phyloP scores from a whole-genome alignment of 2,888 invertebrate species.

The Acleris cristana region DNA sequence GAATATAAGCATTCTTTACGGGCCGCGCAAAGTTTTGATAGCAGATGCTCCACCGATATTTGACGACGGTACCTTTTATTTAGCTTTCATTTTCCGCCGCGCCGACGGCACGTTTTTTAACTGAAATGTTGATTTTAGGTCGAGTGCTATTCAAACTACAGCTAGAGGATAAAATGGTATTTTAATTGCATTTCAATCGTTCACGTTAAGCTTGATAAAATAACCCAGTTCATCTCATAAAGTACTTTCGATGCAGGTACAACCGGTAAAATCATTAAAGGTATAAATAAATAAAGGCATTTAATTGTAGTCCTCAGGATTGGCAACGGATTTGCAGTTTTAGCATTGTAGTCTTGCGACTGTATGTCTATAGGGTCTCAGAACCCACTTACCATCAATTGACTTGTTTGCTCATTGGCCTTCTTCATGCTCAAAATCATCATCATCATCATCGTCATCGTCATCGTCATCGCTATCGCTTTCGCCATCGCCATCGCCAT shows the following conservation, averaged over 20 bases:
- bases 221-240: neutral
- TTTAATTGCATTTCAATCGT: neutral
- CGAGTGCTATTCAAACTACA: slow-evolving; percentile 6
- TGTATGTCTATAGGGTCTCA: too few relatives aligned
- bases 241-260: too few relatives aligned
- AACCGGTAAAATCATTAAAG: too few relatives aligned
- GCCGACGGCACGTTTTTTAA: slow-evolving; percentile 44
- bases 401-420: too few relatives aligned
- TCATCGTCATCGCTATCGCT: neutral
- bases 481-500: too few relatives aligned
- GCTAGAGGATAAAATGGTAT: neutral
- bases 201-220: neutral
- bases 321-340: too few relatives aligned
- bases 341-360: too few relatives aligned
- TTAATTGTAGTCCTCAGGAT: too few relatives aligned
- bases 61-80: slow-evolving; percentile 52
- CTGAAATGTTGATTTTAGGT: slow-evolving; percentile 32
- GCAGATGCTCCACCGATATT: slow-evolving; percentile 53
- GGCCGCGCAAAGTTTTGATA: slow-evolving; percentile 53
- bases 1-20: neutral
- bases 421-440: too few relatives aligned
- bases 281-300: too few relatives aligned
- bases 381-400: too few relatives aligned
- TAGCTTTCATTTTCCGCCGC: slow-evolving; percentile 56
- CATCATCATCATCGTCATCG: neutral